Evolutionary conservation across 1,140 invertebrate species (phyloP), one percentile per base, ranked within the genome.

Genomic region (Phocides pigmalion): DNA sequence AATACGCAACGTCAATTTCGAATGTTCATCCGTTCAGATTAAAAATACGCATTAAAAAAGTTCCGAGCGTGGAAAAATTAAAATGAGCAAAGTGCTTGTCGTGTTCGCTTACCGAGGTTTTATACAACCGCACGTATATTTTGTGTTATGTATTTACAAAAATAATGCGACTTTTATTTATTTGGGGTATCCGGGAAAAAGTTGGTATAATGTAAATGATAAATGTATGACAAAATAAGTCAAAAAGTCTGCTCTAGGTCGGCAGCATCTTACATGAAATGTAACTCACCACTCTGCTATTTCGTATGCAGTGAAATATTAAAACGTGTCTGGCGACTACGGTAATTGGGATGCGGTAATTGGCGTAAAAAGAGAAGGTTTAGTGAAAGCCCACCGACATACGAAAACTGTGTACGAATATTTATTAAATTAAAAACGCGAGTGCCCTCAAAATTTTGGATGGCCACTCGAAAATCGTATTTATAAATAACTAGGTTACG

Each of bases 261-360:
- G 15, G 8, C 53, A 1, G 14, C 14, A 4, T 0, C 15, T 28
- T 22, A 17, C 39, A 53, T 20, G 50, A 41, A 39, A 39, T 20
- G 15, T 28, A 22, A 14, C 20, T n/a, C n/a, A 14, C 25, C 25
- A 14, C 14, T 19, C 14, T 8, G 19, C 11, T 50, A 17, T 50
- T 25, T 56, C 37, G 12, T 3, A 28, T 11, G 53, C 53, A 9
- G 20, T 56, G 15, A 28, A 56, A 56, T 28, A 25, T 56, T 17
- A 42, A 35, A 56, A 28, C 39, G 44, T 41, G 17, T 39, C 35
- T 15, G 12, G 11, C 11, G 17, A 39, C 51, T 56, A 53, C 15
- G 15, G 50, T 53, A 53, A 53, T 53, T 39, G 50, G 50, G 28
- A 53, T 19, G 39, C 53, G 35, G 39, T 56, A 44, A 56, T 56